Evolutionary conservation across 2,113 vertebrate species (phyloP), one percentile per base, ranked within the genome.

Genomic region (Excalfactoria chinensis): DNA sequence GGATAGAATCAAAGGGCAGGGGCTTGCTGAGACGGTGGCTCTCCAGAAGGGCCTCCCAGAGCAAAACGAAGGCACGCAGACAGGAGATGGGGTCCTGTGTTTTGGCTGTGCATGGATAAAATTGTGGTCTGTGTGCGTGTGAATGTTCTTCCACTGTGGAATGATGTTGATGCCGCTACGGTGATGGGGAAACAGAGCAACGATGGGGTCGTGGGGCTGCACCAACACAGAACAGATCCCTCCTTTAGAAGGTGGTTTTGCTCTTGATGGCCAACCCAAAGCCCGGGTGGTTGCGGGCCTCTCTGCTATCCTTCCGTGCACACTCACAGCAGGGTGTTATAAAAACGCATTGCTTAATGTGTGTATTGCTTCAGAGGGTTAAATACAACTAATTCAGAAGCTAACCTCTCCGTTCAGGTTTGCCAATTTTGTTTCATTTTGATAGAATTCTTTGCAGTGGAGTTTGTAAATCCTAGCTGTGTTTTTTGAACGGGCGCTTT

Each of bases 291-390:
- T 16, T 67, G 30, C 64, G 62, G 63, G 15, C 43, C 41, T 0
- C 0, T 32, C 5, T 41, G n/a, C 12, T 44, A 8, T 32, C 34
- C 3, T 66, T 11, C 5, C 0, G 0, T 11, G 51, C n/a, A 15
- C 40, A 71, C 85, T 95, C 95, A 75, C 86, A 93, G 90, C 85
- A 66, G 74, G 90, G 88, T 66, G 44, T 64, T 87, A 48, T 53
- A 60, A 44, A 95, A 69, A 81, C 46, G 51, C 77, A 8, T 74
- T 72, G 46, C 13, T 59, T 16, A 46, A 19, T 68, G 89, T 63
- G 41, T 80, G 9, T 14, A 1, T 32, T 43, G 14, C 86, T 79
- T 85, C 79, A 58, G 83, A 73, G 53, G 69, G 89, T 73, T 79
- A 3, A 28, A 71, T 63, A 17, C 6, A 43, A 84, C 86, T 81